A percentile compares a stretch with the other conserved stretches of the same genome.
Conservation (phyloP, 2,797 vertebrate genomes). For the Serranus cabrilla region DNA sequence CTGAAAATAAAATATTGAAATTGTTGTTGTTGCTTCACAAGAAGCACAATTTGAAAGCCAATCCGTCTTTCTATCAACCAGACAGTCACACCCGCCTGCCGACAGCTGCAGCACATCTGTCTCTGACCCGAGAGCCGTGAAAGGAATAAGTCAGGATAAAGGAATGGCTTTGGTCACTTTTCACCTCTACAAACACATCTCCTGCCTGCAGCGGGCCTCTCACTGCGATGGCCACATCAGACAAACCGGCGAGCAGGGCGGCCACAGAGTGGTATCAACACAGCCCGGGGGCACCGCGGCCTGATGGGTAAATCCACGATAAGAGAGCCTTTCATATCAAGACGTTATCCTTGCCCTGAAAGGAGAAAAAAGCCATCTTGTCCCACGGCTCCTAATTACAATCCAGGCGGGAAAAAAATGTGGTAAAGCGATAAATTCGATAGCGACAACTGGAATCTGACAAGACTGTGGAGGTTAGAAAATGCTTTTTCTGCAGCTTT, state of each 20-base stretch:
- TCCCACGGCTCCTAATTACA: constrained; percentile 60
- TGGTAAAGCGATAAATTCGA: constrained; percentile 27
- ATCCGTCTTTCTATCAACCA: constrained; percentile 1
- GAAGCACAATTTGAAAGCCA: neutral
- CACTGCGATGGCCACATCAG: constrained; percentile 28
- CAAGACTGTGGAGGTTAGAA: no score
- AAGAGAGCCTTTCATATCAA: constrained; percentile 57
- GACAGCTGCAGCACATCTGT: neutral
- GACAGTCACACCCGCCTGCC: neutral
- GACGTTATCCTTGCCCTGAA: constrained; percentile 45
- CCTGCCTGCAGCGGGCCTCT: constrained; percentile 16
- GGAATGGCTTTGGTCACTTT: neutral
- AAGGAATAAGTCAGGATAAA: constrained; percentile 6
- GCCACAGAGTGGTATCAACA: constrained; percentile 24
- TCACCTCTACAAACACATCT: constrained; percentile 18
- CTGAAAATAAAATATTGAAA: neutral
- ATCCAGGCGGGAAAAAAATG: constrained; percentile 8
- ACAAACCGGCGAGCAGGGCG: constrained; percentile 10
- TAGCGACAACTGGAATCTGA: neutral
- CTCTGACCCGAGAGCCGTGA: neutral
- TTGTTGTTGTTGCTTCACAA: neutral
- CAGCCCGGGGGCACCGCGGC: constrained; percentile 43
- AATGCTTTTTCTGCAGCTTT: neutral
- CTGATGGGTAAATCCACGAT: constrained; percentile 60
- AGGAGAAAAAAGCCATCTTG: constrained; percentile 12